Conservation (phyloP, 2,113 vertebrate species). For the Oncorhynchus mykiss region DNA sequence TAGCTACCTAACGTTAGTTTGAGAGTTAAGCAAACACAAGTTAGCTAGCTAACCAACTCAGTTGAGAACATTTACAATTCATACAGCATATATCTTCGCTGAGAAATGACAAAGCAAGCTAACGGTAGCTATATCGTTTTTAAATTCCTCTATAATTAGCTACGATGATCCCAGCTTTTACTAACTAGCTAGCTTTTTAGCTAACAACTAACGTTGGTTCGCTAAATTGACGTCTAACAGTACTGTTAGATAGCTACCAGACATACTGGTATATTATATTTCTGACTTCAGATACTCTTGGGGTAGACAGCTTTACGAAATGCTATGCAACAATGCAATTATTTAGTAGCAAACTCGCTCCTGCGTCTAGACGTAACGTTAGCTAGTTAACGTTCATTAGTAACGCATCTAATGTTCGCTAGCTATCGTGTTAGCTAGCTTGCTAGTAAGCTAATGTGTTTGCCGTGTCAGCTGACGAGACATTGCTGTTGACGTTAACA, state of each 20-base stretch:
- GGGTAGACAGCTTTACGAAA: no score
- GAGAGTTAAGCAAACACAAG: neutral
- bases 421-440: neutral
- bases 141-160: neutral
- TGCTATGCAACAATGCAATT: no score
- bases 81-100: no score
- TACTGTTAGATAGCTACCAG: no score
- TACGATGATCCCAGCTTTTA: neutral
- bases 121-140: no score
- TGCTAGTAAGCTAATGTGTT: neutral
- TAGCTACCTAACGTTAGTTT: neutral
- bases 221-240: no score
- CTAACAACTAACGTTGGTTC: no score
- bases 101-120: neutral
- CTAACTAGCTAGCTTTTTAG: no score
- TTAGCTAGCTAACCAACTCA: neutral
- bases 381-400: slow-evolving; percentile 38
- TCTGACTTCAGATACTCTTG: no score
- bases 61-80: neutral
- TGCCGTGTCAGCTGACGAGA: neutral
- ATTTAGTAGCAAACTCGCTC: no score
- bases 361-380: no score
- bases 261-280: no score
- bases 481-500: neutral
- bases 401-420: neutral